Evolutionary conservation across 2,797 vertebrate genomes (phyloP).

Genomic region (Periophthalmus magnuspinnatus): DNA sequence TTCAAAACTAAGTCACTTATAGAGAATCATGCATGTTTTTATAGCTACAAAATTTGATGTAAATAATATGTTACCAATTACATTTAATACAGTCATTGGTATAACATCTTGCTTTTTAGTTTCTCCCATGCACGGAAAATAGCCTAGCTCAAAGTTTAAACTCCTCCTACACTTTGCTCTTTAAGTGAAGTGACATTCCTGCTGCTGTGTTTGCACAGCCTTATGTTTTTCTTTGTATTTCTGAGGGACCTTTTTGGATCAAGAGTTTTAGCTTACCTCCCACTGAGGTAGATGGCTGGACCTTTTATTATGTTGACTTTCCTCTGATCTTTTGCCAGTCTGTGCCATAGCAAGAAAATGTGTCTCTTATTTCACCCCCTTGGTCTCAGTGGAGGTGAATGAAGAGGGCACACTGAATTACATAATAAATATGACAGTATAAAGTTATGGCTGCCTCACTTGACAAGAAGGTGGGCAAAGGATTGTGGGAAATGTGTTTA

Average conservation of each 20-base stretch:
- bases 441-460: slow-evolving; percentile 39
- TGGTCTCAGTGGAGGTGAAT: slow-evolving; percentile 38
- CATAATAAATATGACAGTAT: slow-evolving; percentile 23
- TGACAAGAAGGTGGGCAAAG: slow-evolving; percentile 31
- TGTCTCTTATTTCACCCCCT: slow-evolving; percentile 36
- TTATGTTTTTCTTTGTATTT: slow-evolving; percentile 42
- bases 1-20: too few relatives aligned
- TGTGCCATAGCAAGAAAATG: slow-evolving; percentile 48
- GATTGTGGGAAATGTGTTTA: slow-evolving; percentile 51
- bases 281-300: slow-evolving; percentile 55
- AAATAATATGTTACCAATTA: too few relatives aligned
- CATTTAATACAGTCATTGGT: too few relatives aligned
- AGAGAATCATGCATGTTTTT: neutral
- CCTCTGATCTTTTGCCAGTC: slow-evolving; percentile 73
- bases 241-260: slow-evolving; percentile 43
- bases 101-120: too few relatives aligned
- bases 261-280: slow-evolving; percentile 60
- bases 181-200: slow-evolving; percentile 52
- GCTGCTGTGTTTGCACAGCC: slow-evolving; percentile 43
- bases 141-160: slow-evolving; percentile 34
- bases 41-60: neutral
- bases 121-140: slow-evolving; percentile 27
- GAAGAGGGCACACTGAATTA: slow-evolving; percentile 29
- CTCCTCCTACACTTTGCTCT: slow-evolving; percentile 33
- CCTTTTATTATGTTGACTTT: slow-evolving; percentile 66